A percentile compares a stretch with the other conserved stretches of the same genome.
Evolutionary conservation across 2,113 vertebrate species (phyloP).

Genomic region (Apteryx owenii): DNA sequence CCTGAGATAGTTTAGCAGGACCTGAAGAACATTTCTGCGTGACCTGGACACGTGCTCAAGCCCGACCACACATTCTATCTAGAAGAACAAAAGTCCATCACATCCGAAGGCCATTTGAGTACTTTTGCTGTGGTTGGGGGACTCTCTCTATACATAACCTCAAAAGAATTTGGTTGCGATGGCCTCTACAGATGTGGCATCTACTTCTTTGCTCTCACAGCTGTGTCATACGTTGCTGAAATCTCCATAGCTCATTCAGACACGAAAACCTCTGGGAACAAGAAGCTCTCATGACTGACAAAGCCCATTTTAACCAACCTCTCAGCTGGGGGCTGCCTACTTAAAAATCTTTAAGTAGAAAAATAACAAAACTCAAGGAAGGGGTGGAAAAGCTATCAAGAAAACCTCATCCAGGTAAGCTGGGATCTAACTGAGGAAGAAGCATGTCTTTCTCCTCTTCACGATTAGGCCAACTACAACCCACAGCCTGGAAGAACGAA

Average conservation of each 20-base stretch:
- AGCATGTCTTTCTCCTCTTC: too few species aligned
- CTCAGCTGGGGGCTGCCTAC: neutral
- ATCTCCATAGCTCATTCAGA: neutral
- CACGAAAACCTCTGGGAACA: neutral
- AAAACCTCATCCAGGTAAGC: neutral
- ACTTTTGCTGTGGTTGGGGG: neutral
- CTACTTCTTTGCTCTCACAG: neutral
- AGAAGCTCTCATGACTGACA: neutral
- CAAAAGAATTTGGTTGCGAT: neutral
- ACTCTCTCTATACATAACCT: too few species aligned
- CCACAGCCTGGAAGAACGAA: neutral
- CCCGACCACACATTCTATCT: neutral
- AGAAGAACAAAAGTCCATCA: neutral
- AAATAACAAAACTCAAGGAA: neutral
- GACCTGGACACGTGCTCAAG: neutral
- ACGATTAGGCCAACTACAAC: neutral
- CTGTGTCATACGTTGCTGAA: neutral
- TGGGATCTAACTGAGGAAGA: rapidly evolving
- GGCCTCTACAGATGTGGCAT: rapidly evolving
- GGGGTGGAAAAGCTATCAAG: neutral
- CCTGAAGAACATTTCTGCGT: neutral
- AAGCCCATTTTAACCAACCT: neutral
- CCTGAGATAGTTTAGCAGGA: neutral
- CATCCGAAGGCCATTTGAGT: neutral
- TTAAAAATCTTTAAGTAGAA: neutral